Evolutionary conservation across 2,113 vertebrate species (phyloP).

Genomic region (Connochaetes taurinus): DNA sequence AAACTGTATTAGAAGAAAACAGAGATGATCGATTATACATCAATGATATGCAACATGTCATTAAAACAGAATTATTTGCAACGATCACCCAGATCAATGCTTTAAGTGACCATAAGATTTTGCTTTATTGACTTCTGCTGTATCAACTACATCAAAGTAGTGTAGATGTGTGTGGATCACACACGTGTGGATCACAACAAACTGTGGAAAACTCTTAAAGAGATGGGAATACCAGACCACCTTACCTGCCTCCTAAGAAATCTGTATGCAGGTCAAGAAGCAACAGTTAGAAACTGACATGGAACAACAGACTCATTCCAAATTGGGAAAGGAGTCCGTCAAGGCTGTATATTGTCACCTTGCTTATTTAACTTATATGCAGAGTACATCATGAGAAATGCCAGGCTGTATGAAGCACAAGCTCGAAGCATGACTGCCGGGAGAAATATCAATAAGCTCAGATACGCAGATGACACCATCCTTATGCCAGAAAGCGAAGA

Average conservation of each 20-base stretch:
- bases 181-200: background rate
- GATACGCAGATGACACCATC: background rate
- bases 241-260: background rate
- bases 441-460: background rate
- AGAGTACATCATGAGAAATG: background rate
- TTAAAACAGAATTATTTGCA: background rate
- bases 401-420: background rate
- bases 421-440: background rate
- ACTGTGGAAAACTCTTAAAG: background rate
- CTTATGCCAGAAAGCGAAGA: background rate
- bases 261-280: background rate
- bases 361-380: background rate
- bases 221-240: background rate
- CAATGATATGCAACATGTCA: background rate
- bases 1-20: background rate
- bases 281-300: background rate
- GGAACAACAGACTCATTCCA: background rate
- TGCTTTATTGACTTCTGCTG: background rate
- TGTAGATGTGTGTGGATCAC: too few species aligned
- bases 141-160: background rate
- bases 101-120: background rate
- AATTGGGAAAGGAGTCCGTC: background rate
- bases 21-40: background rate
- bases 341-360: background rate
- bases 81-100: background rate